These are phyloP conservation scores for Hippocampus comes DNA, from an alignment of 2,113 vertebrate genomes.

Conservation along the genomic window DNA sequence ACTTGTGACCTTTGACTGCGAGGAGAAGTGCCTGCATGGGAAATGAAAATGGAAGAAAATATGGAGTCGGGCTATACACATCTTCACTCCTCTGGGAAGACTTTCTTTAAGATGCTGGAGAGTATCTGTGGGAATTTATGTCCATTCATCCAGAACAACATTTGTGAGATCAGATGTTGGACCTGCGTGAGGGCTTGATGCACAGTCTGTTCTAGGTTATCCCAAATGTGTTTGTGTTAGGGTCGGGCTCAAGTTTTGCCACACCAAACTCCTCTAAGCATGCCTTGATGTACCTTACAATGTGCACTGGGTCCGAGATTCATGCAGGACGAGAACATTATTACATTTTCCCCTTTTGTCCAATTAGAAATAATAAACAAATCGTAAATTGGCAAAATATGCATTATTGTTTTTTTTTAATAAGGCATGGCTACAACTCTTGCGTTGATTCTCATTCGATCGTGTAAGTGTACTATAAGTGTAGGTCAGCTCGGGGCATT, in stretches of 20 bases:
- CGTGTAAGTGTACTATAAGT: constrained; percentile 3
- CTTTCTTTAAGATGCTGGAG: neutral
- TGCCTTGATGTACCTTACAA: neutral
- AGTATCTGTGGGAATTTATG: neutral
- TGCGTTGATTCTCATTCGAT: neutral
- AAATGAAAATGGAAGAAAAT: neutral
- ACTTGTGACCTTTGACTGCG: too few relatives aligned
- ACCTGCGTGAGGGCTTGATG: neutral
- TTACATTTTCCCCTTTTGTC: neutral
- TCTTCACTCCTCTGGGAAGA: neutral
- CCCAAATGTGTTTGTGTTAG: neutral
- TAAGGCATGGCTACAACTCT: neutral
- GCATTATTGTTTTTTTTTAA: neutral
- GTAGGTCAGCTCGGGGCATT: neutral
- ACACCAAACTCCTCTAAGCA: neutral
- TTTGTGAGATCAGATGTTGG: neutral
- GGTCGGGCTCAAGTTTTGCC: neutral
- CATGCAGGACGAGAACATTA: neutral
- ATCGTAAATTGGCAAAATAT: neutral
- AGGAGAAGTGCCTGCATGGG: too few relatives aligned
- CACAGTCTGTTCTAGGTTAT: neutral
- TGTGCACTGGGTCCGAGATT: neutral
- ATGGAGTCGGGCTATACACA: neutral
- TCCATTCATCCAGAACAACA: neutral
- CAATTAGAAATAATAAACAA: neutral